phyloP scores from a whole-genome alignment of 2,888 invertebrate genomes.

The Apocheima hispidaria region DNA sequence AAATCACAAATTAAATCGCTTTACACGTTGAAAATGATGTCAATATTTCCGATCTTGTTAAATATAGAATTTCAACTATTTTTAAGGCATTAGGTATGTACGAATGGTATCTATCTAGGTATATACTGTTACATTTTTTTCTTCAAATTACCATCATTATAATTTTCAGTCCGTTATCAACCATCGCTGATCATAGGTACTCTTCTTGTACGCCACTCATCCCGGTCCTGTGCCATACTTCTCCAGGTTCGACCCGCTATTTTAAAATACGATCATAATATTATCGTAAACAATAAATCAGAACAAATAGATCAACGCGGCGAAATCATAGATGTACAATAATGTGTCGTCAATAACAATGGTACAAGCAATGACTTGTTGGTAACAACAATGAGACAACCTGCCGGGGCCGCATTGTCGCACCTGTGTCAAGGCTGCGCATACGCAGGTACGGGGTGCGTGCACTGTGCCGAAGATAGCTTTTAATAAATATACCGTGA shows the following conservation, averaged over 20 bases:
- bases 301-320: conserved; percentile 2
- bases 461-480: not conserved
- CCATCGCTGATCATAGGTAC: too few species aligned
- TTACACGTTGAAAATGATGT: too few species aligned
- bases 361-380: not conserved
- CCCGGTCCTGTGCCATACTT: too few species aligned
- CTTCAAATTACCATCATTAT: too few species aligned
- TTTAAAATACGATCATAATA: not conserved
- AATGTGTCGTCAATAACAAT: not conserved
- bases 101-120: too few species aligned
- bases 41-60: too few species aligned
- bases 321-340: not conserved
- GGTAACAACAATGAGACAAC: conserved; percentile 12
- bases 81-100: too few species aligned
- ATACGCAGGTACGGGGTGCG: not conserved
- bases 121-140: too few species aligned
- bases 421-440: conserved; percentile 24
- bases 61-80: too few species aligned
- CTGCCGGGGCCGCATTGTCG: conserved; percentile 22
- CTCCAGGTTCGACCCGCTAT: not conserved
- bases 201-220: too few species aligned
- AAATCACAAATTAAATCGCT: too few species aligned
- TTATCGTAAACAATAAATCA: not conserved
- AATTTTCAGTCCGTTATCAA: too few species aligned
- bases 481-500: not conserved